Evolutionary conservation across 2,797 vertebrate genomes (phyloP).

Genomic region (Dendrocincla fuliginosa): DNA sequence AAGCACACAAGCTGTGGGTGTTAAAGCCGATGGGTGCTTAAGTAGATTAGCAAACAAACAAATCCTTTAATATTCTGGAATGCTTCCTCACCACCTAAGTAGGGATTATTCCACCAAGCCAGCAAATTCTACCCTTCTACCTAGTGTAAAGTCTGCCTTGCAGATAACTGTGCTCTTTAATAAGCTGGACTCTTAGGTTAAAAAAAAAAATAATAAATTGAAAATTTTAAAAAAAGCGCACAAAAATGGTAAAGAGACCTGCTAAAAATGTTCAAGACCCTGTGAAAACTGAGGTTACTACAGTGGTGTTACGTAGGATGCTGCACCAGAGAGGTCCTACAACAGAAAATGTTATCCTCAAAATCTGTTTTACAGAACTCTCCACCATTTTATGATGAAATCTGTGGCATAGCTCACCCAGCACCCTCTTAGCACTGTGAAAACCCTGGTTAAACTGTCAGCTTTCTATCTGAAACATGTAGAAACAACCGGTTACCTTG

Average conservation of each 20-base stretch:
- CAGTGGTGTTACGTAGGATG: not conserved
- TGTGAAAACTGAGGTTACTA: not conserved
- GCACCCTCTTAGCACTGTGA: not conserved
- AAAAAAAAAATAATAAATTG: not conserved
- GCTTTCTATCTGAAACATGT: not conserved
- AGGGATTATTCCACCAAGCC: constrained; percentile 39
- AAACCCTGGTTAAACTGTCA: not conserved
- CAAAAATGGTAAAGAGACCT: not conserved
- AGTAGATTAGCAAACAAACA: constrained; percentile 68
- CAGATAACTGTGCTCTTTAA: not conserved
- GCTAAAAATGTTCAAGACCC: not conserved
- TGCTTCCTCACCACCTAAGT: constrained; percentile 52
- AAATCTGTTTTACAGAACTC: not conserved
- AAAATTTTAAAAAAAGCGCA: not conserved
- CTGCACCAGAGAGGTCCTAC: not conserved
- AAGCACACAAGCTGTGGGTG: not conserved
- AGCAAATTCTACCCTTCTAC: not conserved
- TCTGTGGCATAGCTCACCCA: not conserved
- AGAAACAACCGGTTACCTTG: constrained; percentile 27
- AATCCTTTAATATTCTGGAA: constrained; percentile 62
- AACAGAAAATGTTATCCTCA: not conserved
- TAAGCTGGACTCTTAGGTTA: not conserved
- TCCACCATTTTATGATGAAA: not conserved
- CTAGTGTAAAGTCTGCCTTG: not conserved
- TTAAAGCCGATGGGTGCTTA: constrained; percentile 46